Conservation (phyloP, 2,797 vertebrate genomes). For the Epinephelus malabaricus region DNA sequence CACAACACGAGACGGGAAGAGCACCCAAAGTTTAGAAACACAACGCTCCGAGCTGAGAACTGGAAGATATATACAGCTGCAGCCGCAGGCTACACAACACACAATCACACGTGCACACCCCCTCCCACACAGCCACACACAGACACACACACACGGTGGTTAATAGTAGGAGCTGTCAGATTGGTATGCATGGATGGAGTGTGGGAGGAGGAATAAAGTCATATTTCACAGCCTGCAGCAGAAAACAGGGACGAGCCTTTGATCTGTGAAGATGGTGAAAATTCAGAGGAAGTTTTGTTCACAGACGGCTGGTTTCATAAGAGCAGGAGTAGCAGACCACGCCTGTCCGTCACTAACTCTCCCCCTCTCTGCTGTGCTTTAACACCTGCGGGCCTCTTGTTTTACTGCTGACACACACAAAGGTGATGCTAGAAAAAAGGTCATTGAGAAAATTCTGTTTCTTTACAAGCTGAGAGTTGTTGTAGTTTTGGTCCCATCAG, state of each 20-base stretch:
- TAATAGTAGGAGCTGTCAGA: constrained; percentile 37
- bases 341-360: constrained; percentile 4
- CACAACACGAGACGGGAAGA: constrained; percentile 39
- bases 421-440: too few species aligned
- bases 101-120: too few species aligned
- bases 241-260: constrained; percentile 58
- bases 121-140: background rate
- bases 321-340: background rate
- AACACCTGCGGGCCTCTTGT: background rate
- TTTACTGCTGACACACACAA: background rate
- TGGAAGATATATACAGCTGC: background rate
- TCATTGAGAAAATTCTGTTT: too few species aligned
- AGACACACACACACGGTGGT: background rate
- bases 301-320: constrained; percentile 59
- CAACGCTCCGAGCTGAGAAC: constrained; percentile 8
- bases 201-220: constrained; percentile 49
- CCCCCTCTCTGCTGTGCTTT: background rate
- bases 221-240: constrained; percentile 48
- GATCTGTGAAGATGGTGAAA: constrained; percentile 57
- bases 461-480: background rate
- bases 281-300: constrained; percentile 53
- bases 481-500: background rate
- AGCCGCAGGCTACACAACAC: constrained; percentile 13
- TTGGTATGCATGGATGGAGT: constrained; percentile 30
- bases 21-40: constrained; percentile 33